phyloP scores from a whole-genome alignment of 1,140 invertebrate genomes.

The Lethrus apterus region DNA sequence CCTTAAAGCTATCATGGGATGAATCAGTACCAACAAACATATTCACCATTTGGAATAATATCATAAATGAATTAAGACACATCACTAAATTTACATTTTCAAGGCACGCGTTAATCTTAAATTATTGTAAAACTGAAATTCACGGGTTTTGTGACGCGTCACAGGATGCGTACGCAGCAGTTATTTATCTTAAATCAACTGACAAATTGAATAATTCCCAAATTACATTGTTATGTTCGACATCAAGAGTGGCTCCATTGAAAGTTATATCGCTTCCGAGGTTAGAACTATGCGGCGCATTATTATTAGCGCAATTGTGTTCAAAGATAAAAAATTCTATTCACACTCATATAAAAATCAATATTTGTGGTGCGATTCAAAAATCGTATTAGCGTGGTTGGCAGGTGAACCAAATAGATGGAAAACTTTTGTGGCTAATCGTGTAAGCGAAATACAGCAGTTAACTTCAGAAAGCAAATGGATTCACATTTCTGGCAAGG shows the following conservation, averaged over 20 bases:
- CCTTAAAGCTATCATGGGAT: not conserved
- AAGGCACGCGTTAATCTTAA: not conserved
- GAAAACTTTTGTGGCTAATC: slow-evolving; percentile 39
- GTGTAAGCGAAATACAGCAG: slow-evolving; percentile 36
- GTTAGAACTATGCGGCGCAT: slow-evolving; percentile 24
- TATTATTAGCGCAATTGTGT: slow-evolving; percentile 15
- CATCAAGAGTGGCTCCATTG: slow-evolving; percentile 38
- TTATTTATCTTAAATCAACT: slow-evolving; percentile 28
- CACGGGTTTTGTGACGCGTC: slow-evolving; percentile 37
- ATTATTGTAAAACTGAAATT: slow-evolving; percentile 20
- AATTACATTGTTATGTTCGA: slow-evolving; percentile 32
- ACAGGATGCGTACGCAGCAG: slow-evolving; percentile 29
- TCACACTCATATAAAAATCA: no score
- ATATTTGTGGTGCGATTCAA: slow-evolving; percentile 41
- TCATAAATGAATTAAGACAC: not conserved
- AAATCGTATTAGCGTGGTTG: slow-evolving; percentile 40
- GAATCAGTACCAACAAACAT: not conserved
- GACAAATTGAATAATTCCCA: slow-evolving; percentile 16
- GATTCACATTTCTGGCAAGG: no score
- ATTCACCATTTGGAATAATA: not conserved
- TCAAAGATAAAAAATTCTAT: not conserved
- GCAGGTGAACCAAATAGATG: slow-evolving; percentile 28
- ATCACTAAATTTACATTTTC: not conserved
- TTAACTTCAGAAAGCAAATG: no score
- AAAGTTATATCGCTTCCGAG: slow-evolving; percentile 31